Evolutionary conservation across 2,888 invertebrate genomes (phyloP), one percentile per base, ranked within the genome.

Genomic region (Dascillus cervinus): DNA sequence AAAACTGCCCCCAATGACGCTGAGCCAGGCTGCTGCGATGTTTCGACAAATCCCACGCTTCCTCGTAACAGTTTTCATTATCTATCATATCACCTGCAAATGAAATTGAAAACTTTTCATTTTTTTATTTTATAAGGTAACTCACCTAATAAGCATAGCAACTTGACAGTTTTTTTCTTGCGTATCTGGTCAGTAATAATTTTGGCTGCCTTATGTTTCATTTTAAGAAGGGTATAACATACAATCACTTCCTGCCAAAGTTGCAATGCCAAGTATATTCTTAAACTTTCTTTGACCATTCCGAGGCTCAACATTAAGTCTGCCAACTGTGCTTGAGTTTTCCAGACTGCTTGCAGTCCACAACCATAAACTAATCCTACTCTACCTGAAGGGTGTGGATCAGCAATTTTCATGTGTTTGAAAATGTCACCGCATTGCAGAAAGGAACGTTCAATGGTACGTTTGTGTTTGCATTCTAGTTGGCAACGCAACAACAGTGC

Each of bases 221-320:
- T 66, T 47, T 90, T 82, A 39, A 96, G 62, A 39, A 79, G 67
- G 21, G 86, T 85, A 58, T 96, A 96, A 64, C 97, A 97, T 2
- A 78, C 73, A 31, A 98, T 87, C 13, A 92, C 87, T 43, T 91
- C 83, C 52, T 95, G 90, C 95, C 96, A 98, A 12, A 85, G 66
- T 47, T 87, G 75, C 12, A 95, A 67, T 26, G 73, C 67, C 12
- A 79, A 65, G 58, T 80, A 91, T 29, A 86, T 67, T 42, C 89
- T 86, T 11, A 92, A 66, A 1, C 94, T 92, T 3, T 81, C 79
- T 60, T 91, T 91, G 2, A 83, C 75, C 39, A 88, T 72, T 4
- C 94, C 95, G 27, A 94, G 59, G 43, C 81, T 82, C 1, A 87
- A 60, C 58, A 90, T 74, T 30, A 91, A 57, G 47, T 87, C 80